Evolutionary conservation across 2,888 invertebrate species (phyloP), one percentile per base, ranked within the genome.

Genomic region (Helleia helle): DNA sequence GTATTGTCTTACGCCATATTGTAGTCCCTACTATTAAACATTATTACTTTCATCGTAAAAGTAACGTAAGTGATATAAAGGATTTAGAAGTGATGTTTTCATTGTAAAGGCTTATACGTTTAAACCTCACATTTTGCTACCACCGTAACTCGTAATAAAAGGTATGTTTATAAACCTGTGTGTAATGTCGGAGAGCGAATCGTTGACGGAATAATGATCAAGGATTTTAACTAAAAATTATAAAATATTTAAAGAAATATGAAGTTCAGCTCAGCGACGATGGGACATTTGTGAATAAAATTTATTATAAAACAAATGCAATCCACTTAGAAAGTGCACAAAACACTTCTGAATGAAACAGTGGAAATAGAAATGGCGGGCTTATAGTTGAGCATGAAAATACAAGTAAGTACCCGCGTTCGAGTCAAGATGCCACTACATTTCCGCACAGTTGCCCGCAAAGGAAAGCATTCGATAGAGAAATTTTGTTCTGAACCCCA

Each of bases 381-480:
- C 50, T 56, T 49, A 54, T 57, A 58, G 58, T 54, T 54, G 54
- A 52, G 56, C 68, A 65, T 63, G 62, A 62, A 62, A 70, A 62
- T 58, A 58, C 51, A 52, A 56, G 53, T 55, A 55, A 69, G 66
- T 62, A 61, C 56, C 56, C 52, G 56, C 62, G 57, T 65, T 61
- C 51, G 61, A 67, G 63, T 72, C 69, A 69, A 74, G 71, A 71
- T 59, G 69, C 61, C 65, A 56, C 70, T 71, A 57, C 57, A 52
- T 58, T 62, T 63, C 60, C 62, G 58, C 65, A 49, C 61, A 59
- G 64, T 62, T 71, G 59, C 58, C 56, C 58, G 62, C 57, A 69
- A 71, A 72, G 67, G 65, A 65, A 65, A 58, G 56, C 56, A 60
- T 65, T 59, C 56, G 56, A 59, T 62, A 58, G 61, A 65, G 61